These are phyloP conservation scores for Gavialis gangeticus DNA, from an alignment of 2,113 vertebrate genomes.

Conservation along the genomic window DNA sequence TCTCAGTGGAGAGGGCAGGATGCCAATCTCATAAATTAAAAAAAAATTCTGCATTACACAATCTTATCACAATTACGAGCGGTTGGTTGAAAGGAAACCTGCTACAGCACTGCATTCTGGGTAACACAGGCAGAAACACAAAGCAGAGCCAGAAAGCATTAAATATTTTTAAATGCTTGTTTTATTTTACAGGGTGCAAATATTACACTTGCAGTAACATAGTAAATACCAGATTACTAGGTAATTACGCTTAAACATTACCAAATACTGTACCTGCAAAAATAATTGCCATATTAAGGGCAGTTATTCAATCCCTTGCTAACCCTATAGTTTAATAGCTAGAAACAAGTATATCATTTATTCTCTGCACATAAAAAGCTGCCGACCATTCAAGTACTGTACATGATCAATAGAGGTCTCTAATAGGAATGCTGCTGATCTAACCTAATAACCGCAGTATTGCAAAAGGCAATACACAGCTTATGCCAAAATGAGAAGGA, in stretches of 20 bases:
- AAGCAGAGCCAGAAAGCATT: constrained; percentile 17
- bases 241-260: constrained; percentile 51
- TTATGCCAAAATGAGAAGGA: neutral
- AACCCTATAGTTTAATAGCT: constrained; percentile 64
- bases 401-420: constrained; percentile 52
- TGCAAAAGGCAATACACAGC: constrained; percentile 37
- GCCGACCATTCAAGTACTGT: constrained; percentile 18
- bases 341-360: constrained; percentile 63
- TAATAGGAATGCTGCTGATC: constrained; percentile 24
- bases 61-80: neutral
- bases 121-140: neutral
- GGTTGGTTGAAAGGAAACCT: accelerated
- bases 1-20: neutral
- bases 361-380: constrained; percentile 57
- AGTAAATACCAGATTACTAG: constrained; percentile 64
- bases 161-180: constrained; percentile 9
- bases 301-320: constrained; percentile 62
- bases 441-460: neutral
- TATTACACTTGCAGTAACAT: constrained; percentile 20
- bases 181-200: constrained; percentile 66
- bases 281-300: constrained; percentile 66
- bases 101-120: neutral
- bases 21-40: neutral
- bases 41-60: neutral
- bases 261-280: constrained; percentile 42